Percentiles rank a stretch among this genome's conserved stretches.
These are phyloP conservation scores for Clanis bilineata DNA, from an alignment of 2,888 invertebrate species.

Conservation along the genomic window DNA sequence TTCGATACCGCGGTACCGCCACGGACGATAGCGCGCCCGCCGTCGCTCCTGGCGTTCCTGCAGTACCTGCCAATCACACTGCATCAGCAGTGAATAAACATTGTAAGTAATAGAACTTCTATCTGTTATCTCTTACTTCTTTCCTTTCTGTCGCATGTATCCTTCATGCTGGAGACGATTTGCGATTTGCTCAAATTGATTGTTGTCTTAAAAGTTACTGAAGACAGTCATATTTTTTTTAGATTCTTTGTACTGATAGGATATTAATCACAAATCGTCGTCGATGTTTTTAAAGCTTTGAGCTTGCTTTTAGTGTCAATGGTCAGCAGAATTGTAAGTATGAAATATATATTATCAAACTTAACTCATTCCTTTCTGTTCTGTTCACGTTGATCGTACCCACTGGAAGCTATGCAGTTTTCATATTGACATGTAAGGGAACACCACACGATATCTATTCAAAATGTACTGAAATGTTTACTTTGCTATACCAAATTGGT, in stretches of 20 bases:
- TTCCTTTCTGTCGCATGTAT: constrained; percentile 1
- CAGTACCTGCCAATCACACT: constrained; percentile 49
- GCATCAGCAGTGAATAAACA: constrained; percentile 52
- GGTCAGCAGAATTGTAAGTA: neutral
- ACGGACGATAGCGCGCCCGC: constrained; percentile 20
- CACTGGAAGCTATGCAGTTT: neutral
- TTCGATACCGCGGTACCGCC: constrained; percentile 72
- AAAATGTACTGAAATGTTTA: no score
- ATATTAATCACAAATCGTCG: neutral
- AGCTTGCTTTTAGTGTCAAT: neutral
- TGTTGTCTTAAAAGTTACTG: no score
- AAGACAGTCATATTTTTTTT: neutral
- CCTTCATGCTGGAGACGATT: neutral
- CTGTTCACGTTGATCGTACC: neutral
- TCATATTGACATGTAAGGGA: constrained; percentile 9
- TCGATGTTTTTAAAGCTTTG: neutral
- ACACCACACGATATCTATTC: no score
- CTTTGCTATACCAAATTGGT: no score
- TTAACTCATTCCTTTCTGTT: neutral
- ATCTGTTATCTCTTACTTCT: neutral
- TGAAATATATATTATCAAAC: neutral
- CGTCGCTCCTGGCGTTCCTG: constrained; percentile 39
- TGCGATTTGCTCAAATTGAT: neutral
- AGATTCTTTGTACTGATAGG: neutral
- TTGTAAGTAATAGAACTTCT: constrained; percentile 56